Base-by-base conservation (phyloP, 1,140 invertebrate genomes). In the Ips typographus region DNA sequence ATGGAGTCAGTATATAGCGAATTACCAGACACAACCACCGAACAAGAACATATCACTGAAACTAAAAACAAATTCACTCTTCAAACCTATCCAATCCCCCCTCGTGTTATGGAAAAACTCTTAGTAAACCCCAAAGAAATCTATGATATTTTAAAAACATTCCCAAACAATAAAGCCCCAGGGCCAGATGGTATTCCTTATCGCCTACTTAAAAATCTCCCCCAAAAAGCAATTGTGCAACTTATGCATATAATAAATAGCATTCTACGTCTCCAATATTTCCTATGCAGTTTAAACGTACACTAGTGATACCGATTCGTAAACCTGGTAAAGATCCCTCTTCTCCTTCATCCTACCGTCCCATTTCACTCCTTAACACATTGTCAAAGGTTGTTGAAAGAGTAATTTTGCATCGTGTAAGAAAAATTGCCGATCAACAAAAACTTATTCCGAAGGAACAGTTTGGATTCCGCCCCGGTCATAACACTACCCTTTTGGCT, bases 331-430 rank as follows among this genome's bases (percentile, higher is more conserved):
- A 82, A 69, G 41, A 75, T 22, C 58, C 57, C 49, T 69, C 39
- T 4, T 36, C 44, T 4, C 73, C 76, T 5, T 22, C 8, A n/a
- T 76, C 68, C 43, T 79, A 81, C 65, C 65, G 78, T 22, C 79
- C 79, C 0, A 80, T 81, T 5, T 79, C 75, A 39, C 72, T 81
- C 0, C 68, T 79, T 22, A 69, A 72, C n/a, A 68, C 56, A 4
- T 38, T 79, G 6, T 67, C 62, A 1, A 82, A 81, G 70, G 1
- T 80, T 3, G 58, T 74, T 37, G 78, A 80, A 75, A 78, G 72
- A 69, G 65, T 77, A 8, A 64, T 79, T 2, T 37, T 53, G 36
- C 5, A 5, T 4, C 5, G 52, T 4, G 5, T 53, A 22, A 7
- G 8, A 4, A 44, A 8, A 53, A 53, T 37, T 4, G 52, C 36